Evolutionary conservation across 92 coral and sea anemone species (phyloP).

Genomic region (Isaurus tuberculatus): DNA sequence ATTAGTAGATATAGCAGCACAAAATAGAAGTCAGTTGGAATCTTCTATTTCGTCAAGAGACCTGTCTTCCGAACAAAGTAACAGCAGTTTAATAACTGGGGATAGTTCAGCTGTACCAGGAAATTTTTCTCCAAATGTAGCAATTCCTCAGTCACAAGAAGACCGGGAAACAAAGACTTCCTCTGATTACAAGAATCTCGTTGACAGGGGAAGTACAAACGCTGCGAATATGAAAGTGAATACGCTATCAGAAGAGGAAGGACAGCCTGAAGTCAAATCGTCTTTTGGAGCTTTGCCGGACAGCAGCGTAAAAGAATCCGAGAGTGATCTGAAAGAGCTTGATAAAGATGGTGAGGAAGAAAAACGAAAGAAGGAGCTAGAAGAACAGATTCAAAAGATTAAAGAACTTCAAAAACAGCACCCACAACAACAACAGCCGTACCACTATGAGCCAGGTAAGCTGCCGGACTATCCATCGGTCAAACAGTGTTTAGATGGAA

Average conservation of each 20-base stretch:
- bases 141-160: neutral
- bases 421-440: constrained; percentile 55
- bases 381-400: constrained; percentile 76
- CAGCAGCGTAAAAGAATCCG: neutral
- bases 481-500: constrained; percentile 46
- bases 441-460: constrained; percentile 70
- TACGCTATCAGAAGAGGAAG: neutral
- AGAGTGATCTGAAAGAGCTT: constrained; percentile 13
- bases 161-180: neutral
- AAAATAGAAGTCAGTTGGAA: neutral
- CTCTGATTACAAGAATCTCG: neutral
- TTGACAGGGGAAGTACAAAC: neutral
- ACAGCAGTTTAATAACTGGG: constrained; percentile 25
- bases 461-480: constrained; percentile 48
- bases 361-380: constrained; percentile 62
- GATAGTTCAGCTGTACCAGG: neutral
- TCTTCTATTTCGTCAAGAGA: neutral
- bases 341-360: constrained; percentile 58
- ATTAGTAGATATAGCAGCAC: neutral
- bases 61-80: neutral
- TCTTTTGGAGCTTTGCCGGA: neutral
- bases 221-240: neutral
- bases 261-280: constrained; percentile 20
- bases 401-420: constrained; percentile 78
- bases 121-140: neutral